Evolutionary conservation across 2,797 vertebrate species (phyloP), one percentile per base, ranked within the genome.

Genomic region (Astyanax mexicanus): DNA sequence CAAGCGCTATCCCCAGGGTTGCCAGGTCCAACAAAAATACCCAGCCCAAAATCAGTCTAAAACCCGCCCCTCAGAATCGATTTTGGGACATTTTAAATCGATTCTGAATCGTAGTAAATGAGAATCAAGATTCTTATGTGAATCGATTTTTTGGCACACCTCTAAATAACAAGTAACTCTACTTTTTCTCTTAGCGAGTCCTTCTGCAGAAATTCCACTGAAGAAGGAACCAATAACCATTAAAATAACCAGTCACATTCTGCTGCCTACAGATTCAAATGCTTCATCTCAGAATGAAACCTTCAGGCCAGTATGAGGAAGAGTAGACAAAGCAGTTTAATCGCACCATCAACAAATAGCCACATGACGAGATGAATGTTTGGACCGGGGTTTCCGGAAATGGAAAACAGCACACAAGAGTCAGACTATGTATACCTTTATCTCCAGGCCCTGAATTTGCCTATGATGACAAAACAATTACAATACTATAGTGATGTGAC

Each of bases 361-460:
- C 19, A 42, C 9, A 55, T 8, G 37, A 64, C 15, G 4, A 64
- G 10, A 1, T 19, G 3, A 44, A 35, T 0, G n/a, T 8, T 19
- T 73, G 23, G n/a, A 6, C 3, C 40, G 42, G 19, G 47, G 35
- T 3, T 52, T 10, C 49, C 44, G 25, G 37, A 72, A 47, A 40
- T 42, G 23, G n/a, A 19, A 70, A 54, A 32, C 5, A 0, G 15
- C 7, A 35, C 13, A 17, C 45, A 11, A 8, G 17, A 32, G 17
- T 44, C 37, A 23, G 37, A 21, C 19, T 38, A 19, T 21, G 37
- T 44, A 9, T 12, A n/a, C 4, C 44, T 38, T 52, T 7, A 27
- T 19, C 7, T 15, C 60, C 32, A 55, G 66, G 42, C 76, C 27
- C 57, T 77, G 32, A 82, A 83, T 75, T 75, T 72, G 70, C 47